Evolutionary conservation across 2,113 vertebrate genomes (phyloP).

Genomic region (Ceyx margarethae): DNA sequence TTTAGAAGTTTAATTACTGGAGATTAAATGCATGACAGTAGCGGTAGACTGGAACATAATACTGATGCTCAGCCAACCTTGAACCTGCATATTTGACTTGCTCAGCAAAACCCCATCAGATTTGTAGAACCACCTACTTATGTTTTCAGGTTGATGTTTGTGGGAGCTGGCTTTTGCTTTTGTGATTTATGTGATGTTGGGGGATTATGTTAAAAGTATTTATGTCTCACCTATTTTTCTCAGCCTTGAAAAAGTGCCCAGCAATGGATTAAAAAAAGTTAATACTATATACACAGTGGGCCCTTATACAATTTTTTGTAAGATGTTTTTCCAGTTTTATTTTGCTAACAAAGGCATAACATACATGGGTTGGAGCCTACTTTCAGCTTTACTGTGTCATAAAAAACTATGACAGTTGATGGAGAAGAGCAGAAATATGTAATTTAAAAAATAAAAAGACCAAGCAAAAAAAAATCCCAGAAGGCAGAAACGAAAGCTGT

Average conservation of each 20-base stretch:
- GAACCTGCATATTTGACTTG: background rate
- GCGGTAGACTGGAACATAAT: conserved; percentile 38
- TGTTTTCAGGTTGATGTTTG: background rate
- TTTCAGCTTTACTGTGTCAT: background rate
- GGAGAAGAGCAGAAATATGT: background rate
- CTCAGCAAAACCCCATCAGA: conserved; percentile 40
- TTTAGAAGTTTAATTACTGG: conserved; percentile 64
- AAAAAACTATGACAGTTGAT: background rate
- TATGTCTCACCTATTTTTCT: background rate
- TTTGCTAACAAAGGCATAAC: conserved; percentile 1
- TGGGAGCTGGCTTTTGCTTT: background rate
- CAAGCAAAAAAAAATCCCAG: background rate
- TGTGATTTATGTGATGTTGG: background rate
- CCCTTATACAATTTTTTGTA: background rate
- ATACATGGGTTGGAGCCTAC: background rate
- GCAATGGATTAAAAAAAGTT: background rate
- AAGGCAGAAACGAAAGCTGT: background rate
- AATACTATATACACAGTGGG: background rate
- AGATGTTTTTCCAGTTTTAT: conserved; percentile 1
- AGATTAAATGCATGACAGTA: conserved; percentile 58
- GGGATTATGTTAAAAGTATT: conserved; percentile 5
- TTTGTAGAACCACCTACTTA: background rate
- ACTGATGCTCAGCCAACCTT: conserved; percentile 48
- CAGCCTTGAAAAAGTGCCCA: background rate
- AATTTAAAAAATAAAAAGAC: background rate